phyloP scores from a whole-genome alignment of 2,113 vertebrate genomes.

The Burhinus bistriatus region DNA sequence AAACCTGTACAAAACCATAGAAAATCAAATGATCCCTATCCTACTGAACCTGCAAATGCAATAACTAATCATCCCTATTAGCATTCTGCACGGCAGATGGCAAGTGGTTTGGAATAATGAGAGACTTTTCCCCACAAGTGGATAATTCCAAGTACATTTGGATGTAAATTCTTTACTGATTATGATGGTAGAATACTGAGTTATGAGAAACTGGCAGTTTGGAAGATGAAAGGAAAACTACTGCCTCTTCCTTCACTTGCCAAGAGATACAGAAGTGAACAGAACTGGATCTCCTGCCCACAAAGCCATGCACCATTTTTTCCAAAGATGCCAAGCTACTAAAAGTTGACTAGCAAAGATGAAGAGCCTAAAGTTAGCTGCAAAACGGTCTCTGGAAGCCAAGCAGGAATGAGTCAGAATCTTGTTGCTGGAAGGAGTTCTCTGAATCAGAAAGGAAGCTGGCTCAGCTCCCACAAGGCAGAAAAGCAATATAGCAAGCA shows the following conservation, averaged over 20 bases:
- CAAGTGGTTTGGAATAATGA: conserved; percentile 35
- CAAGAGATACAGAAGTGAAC: conserved; percentile 42
- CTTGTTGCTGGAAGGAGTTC: conserved; percentile 61
- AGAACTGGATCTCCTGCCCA: conserved; percentile 46
- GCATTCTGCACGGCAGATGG: conserved; percentile 32
- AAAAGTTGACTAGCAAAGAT: conserved; percentile 62
- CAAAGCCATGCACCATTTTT: conserved; percentile 28
- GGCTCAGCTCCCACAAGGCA: conserved; percentile 69
- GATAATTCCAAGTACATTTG: conserved; percentile 32
- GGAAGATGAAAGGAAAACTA: conserved; percentile 50
- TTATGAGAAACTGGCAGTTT: conserved; percentile 31
- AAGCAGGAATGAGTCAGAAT: conserved; percentile 62
- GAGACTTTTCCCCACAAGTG: conserved; percentile 24
- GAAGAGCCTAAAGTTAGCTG: conserved; percentile 65
- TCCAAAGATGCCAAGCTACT: conserved; percentile 43
- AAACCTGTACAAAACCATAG: background rate
- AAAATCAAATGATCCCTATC: background rate
- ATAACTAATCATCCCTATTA: conserved; percentile 6
- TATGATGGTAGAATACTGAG: conserved; percentile 5
- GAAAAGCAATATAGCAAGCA: conserved; percentile 67
- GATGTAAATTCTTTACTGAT: conserved; percentile 37
- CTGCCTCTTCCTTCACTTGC: conserved; percentile 20
- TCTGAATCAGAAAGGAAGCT: conserved; percentile 66
- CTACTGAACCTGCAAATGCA: background rate
- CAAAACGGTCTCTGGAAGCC: conserved; percentile 52